Evolutionary conservation across 1,140 invertebrate genomes (phyloP), one percentile per base, ranked within the genome.

Genomic region (Littorina saxatilis): DNA sequence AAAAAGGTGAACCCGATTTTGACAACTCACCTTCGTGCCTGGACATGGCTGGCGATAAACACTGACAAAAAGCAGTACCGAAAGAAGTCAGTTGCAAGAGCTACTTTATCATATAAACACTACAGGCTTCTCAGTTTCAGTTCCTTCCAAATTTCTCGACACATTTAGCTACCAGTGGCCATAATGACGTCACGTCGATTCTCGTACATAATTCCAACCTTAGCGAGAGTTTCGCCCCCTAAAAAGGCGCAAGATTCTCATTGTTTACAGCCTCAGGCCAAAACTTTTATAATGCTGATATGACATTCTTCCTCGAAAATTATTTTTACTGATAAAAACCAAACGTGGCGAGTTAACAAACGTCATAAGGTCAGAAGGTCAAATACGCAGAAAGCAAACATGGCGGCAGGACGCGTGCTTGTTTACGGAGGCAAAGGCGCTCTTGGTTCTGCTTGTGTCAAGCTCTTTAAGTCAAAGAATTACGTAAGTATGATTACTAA

Each of bases 341-440:
- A n/a, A n/a, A n/a, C n/a, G n/a, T n/a, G n/a, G 43, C 43, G 17
- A 47, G 17, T 47, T 47, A 47, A 9, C 5, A 9, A 9, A 47
- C 43, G 43, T 47, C 43, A 47, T 61, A 61, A 61, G 58, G 58
- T 61, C 58, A 61, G 9, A 61, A 23, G 58, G 58, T 61, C 58
- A 61, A 61, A 29, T 29, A 23, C 9, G 27, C 9, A n/a, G 23
- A 23, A 11, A n/a, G 58, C 7, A 7, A 61, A 47, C 11, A 83
- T 83, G 85, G 83, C 88, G 29, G 55, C 91, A 3, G 95, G 95
- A 90, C 95, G 95, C 91, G 95, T 98, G 79, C 92, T 99, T 72
- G 94, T 99, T 87, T 99, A 99, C 90, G 98, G 98, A 80, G 98
- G 98, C 11, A 96, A 96, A 91, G 98, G 98, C 82, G 98, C 98